Evolutionary conservation across 1,140 invertebrate genomes (phyloP).

Genomic region (Procambarus clarkii): DNA sequence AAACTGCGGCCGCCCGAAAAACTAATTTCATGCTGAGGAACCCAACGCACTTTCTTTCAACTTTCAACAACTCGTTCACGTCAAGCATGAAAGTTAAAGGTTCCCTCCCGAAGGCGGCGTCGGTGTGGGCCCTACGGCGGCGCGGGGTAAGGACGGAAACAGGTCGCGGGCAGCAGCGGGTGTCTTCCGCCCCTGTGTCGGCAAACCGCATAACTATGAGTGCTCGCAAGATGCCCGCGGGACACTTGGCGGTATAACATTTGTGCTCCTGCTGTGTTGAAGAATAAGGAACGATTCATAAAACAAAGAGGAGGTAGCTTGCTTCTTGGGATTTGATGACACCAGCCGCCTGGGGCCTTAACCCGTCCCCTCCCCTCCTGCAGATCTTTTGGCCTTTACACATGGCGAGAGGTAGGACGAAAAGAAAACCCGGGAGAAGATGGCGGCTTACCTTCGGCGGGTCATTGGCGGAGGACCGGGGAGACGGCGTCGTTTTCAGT

Average conservation of each 20-base stretch:
- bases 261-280: constrained; percentile 66
- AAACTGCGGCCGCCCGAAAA: constrained; percentile 67
- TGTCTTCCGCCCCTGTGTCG: constrained; percentile 43
- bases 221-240: constrained; percentile 62
- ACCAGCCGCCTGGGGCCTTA: neutral
- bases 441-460: neutral
- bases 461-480: neutral
- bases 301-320: constrained; percentile 65
- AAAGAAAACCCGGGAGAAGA: neutral
- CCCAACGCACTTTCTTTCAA: constrained; percentile 67
- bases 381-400: constrained; percentile 18
- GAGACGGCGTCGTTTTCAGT: constrained; percentile 46
- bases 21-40: constrained; percentile 67
- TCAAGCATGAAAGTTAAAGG: constrained; percentile 63
- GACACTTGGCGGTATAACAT: constrained; percentile 65
- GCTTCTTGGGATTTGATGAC: constrained; percentile 66
- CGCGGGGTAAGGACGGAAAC: neutral
- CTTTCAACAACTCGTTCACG: constrained; percentile 69
- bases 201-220: constrained; percentile 62
- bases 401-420: constrained; percentile 1
- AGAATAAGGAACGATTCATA: constrained; percentile 69
- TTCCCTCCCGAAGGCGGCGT: neutral
- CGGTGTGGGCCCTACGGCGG: neutral
- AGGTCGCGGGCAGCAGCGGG: neutral
- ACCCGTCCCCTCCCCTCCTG: constrained; percentile 19